Base-by-base conservation (phyloP, 2,797 vertebrate species). In the Odontamblyopus lacepedii region DNA sequence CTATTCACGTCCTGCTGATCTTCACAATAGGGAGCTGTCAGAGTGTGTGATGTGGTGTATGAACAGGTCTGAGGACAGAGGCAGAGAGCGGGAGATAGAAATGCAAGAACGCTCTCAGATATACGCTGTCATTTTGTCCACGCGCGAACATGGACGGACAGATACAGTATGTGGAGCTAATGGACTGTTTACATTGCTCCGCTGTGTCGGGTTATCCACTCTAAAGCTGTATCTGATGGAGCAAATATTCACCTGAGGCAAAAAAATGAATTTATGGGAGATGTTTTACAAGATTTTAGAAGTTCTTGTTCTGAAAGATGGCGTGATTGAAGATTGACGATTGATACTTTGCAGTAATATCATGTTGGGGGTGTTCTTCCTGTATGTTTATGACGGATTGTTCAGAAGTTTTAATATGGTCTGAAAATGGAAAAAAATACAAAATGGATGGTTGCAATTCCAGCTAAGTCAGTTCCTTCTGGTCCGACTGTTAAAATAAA, bases 111-210 rank as follows among this genome's bases (percentile, higher is more conserved):
- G 32, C 69, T 69, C 81, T 72, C 38, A 69, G 57, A 60, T 60
- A 16, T 7, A 15, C 0, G 27, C 15, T 30, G 3, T 60, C 15
- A 18, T 29, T 66, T 51, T 2, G 57, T 30, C 4, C 13, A 4
- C 57, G 13, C 13, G 30, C 15, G 35, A 67, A 60, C 56, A 67
- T 0, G 27, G 35, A 73, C 15, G 44, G 50, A 11, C 51, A 71
- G 66, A 71, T 51, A n/a, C n/a, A n/a, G n/a, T n/a, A 15, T 48
- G 69, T 59, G 44, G 27, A 76, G 79, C 72, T 83, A 78, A 85
- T 78, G 72, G 71, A 26, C 61, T 93, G 90, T 93, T 92, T 92
- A 91, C 89, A 87, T 93, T 93, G 91, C 85, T 71, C 72, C 76
- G 79, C 62, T 71, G 65, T 74, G 81, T 72, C 77, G 69, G 57